Conservation (phyloP, 2,113 vertebrate genomes). For the Ceyx margarethae region DNA sequence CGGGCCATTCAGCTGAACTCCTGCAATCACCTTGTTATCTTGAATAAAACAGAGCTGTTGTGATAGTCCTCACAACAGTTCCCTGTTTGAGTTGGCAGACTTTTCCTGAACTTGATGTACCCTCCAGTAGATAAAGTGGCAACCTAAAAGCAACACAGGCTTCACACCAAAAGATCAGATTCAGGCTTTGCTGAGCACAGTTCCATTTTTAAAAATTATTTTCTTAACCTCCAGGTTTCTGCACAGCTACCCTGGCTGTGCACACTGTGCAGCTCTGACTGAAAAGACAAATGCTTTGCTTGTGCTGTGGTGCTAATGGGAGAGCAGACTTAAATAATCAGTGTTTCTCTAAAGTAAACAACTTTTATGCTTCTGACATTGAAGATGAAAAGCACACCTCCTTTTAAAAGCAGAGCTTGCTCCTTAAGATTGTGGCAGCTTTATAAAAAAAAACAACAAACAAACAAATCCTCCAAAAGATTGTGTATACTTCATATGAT, state of each 20-base stretch:
- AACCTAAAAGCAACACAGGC: neutral
- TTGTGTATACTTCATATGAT: neutral
- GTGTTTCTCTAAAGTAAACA: conserved; percentile 44
- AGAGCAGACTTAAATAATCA: conserved; percentile 43
- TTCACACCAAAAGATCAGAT: neutral
- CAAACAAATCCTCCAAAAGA: neutral
- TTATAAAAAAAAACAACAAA: neutral
- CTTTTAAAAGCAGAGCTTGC: neutral
- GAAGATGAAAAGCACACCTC: conserved; percentile 32
- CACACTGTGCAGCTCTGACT: neutral
- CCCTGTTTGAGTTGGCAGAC: neutral
- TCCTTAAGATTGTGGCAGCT: conserved; percentile 13
- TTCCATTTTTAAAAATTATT: neutral
- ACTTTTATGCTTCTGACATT: conserved; percentile 5
- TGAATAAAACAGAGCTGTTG: neutral
- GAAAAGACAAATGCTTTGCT: conserved; percentile 49
- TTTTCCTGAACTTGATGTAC: neutral
- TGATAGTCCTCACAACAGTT: neutral
- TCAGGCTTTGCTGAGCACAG: neutral
- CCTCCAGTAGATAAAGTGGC: neutral
- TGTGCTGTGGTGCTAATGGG: conserved; percentile 23
- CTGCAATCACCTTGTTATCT: neutral
- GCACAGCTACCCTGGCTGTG: neutral
- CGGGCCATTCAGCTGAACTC: neutral
- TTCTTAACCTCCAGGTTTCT: neutral